These are phyloP conservation scores for Danio albolineatus DNA, from an alignment of 2,797 vertebrate species.

Conservation along the genomic window DNA sequence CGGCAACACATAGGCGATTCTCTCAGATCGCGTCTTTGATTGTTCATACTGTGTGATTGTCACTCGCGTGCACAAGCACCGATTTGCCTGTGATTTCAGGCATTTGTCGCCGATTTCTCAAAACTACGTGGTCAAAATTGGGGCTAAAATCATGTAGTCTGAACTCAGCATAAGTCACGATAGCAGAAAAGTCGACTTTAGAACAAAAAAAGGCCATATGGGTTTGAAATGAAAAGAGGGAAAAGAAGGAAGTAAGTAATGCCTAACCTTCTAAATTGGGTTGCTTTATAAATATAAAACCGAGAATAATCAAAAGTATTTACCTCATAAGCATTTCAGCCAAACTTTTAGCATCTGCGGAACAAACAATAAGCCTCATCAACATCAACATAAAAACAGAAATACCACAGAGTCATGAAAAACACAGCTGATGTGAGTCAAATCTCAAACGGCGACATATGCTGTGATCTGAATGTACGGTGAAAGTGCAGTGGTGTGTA, in stretches of 20 bases:
- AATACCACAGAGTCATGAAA: neutral
- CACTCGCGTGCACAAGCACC: no score
- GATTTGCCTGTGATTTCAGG: no score
- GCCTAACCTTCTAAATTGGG: neutral
- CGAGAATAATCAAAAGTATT: slow-evolving; percentile 44
- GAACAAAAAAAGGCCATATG: neutral
- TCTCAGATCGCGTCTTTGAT: no score
- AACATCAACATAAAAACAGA: neutral
- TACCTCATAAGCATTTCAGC: slow-evolving; percentile 99
- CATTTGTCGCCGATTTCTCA: no score
- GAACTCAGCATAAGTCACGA: no score
- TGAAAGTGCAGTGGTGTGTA: slow-evolving; percentile 11
- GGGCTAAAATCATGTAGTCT: no score
- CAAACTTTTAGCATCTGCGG: slow-evolving; percentile 96
- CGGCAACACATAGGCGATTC: no score
- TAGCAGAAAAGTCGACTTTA: no score
- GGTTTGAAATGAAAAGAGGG: neutral
- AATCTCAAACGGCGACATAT: slow-evolving; percentile 5
- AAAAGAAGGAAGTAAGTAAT: neutral
- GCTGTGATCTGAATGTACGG: neutral
- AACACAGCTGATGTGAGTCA: neutral
- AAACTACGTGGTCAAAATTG: no score
- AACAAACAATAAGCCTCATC: slow-evolving; percentile 64
- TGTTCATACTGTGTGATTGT: no score
- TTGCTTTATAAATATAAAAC: neutral